Base-by-base conservation (phyloP, 2,888 invertebrate species). In the Drosophila mimetica region DNA sequence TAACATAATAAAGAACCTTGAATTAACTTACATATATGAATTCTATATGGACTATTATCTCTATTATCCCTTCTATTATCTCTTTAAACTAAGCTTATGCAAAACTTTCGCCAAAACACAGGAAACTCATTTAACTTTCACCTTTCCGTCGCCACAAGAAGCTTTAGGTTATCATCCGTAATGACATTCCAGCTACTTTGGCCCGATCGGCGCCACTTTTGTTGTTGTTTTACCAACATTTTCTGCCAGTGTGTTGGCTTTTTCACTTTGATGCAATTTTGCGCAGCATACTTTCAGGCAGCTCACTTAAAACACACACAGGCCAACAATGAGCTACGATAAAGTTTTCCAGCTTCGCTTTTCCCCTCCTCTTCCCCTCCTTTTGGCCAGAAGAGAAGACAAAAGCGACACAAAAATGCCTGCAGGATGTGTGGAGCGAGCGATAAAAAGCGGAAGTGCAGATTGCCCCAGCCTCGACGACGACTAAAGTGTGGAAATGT, bases 401-500 rank as follows among this genome's bases (percentile, higher is more conserved):
- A 84, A 81, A 83, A 84, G 73, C 72, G 70, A 61, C 57, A 66
- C 71, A 75, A 69, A 77, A 84, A 71, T 64, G 69, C 74, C 66
- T 64, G 74, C 55, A 60, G 61, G 63, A 55, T 74, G 63, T 52
- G 50, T 61, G 46, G 48, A 41, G 47, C 37, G 46, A 48, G 42
- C 51, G 76, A 66, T 72, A 70, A 73, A 79, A 70, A 82, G 64
- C 74, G 86, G 84, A 82, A 75, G 86, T 74, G 80, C 71, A 83
- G 84, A 81, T 86, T 83, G 77, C 48, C 58, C 59, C 63, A 76
- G 71, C 79, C 63, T 37, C 66, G 58, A 46, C 59, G 52, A 61
- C 41, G 65, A 75, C 71, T 58, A 74, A 83, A 83, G 86, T 82
- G 81, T 86, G 81, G 72, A 80, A 86, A 82, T 86, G 81, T 83